phyloP scores from a whole-genome alignment of 2,113 vertebrate species.

The Pteruthius melanotis region DNA sequence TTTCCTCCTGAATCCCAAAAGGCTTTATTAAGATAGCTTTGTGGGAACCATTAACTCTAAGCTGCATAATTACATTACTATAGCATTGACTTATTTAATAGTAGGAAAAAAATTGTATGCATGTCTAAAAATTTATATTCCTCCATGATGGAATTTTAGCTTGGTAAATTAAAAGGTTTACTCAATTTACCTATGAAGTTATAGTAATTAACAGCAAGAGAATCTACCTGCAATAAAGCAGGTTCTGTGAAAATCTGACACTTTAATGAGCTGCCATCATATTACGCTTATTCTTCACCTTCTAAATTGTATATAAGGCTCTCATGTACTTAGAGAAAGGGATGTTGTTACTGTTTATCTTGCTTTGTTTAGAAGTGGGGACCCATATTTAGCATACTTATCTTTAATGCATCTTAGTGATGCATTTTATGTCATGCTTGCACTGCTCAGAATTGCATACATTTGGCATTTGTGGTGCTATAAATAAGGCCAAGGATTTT shows the following conservation, averaged over 20 bases:
- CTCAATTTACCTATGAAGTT: conserved; percentile 47
- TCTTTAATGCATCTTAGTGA: background rate
- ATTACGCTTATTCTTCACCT: background rate
- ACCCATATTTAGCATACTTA: background rate
- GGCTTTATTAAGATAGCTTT: conserved; percentile 71
- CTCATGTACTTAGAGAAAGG: background rate
- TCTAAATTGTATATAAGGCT: background rate
- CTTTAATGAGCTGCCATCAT: background rate
- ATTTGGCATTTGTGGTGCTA: background rate
- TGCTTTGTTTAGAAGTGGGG: background rate
- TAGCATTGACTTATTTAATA: conserved; percentile 31
- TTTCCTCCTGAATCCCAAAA: conserved; percentile 50
- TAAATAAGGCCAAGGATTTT: background rate
- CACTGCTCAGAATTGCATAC: background rate
- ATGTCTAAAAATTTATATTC: background rate
- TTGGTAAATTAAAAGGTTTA: conserved; percentile 59
- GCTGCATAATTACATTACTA: conserved; percentile 51
- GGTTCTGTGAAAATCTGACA: background rate
- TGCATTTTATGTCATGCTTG: background rate
- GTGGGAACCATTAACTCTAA: conserved; percentile 62
- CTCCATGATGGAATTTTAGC: conserved; percentile 38
- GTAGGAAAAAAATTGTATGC: background rate
- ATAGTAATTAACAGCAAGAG: conserved; percentile 44
- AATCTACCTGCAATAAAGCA: background rate
- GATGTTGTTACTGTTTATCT: background rate